A percentile compares a stretch with the other conserved stretches of the same genome.
Evolutionary conservation across 2,888 invertebrate species (phyloP).

Genomic region (Gastrophysa polygoni): DNA sequence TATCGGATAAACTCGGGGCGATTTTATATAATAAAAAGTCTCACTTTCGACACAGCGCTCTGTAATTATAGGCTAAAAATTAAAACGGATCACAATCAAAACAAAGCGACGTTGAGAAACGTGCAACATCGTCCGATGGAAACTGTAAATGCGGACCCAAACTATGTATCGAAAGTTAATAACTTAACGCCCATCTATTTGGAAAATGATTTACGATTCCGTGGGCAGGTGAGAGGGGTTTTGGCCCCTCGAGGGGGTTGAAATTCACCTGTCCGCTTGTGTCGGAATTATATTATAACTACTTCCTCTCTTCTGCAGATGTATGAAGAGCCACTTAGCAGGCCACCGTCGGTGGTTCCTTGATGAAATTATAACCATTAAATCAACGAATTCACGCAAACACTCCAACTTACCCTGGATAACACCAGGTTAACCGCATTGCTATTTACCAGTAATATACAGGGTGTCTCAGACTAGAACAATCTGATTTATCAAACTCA

Average conservation of each 20-base stretch:
- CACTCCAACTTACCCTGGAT: too few relatives aligned
- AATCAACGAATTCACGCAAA: conserved; percentile 6
- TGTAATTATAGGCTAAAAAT: conserved; percentile 52
- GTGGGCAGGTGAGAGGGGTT: conserved; percentile 47
- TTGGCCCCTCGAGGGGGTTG: conserved; percentile 44
- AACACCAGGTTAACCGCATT: neutral
- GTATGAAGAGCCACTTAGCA: conserved; percentile 27
- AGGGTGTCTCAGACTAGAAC: too few relatives aligned
- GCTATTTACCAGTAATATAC: too few relatives aligned
- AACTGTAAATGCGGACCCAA: conserved; percentile 37
- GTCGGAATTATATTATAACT: conserved; percentile 51
- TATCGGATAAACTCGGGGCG: conserved; percentile 47
- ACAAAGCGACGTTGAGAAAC: conserved; percentile 40
- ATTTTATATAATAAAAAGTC: conserved; percentile 54
- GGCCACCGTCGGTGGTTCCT: conserved; percentile 8
- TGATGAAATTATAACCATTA: conserved; percentile 13
- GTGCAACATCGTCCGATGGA: conserved; percentile 37
- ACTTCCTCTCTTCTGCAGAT: conserved; percentile 54
- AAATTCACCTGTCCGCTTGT: conserved; percentile 51
- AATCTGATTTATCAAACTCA: too few relatives aligned
- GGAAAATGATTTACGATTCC: conserved; percentile 55
- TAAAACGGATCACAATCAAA: conserved; percentile 51
- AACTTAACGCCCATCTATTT: conserved; percentile 57
- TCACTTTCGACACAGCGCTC: conserved; percentile 52
- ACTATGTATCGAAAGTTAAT: conserved; percentile 52